A percentile compares a stretch with the other conserved stretches of the same genome.
phyloP scores from a whole-genome alignment of 1,140 invertebrate species.

The Diplogasteroides magnus region DNA sequence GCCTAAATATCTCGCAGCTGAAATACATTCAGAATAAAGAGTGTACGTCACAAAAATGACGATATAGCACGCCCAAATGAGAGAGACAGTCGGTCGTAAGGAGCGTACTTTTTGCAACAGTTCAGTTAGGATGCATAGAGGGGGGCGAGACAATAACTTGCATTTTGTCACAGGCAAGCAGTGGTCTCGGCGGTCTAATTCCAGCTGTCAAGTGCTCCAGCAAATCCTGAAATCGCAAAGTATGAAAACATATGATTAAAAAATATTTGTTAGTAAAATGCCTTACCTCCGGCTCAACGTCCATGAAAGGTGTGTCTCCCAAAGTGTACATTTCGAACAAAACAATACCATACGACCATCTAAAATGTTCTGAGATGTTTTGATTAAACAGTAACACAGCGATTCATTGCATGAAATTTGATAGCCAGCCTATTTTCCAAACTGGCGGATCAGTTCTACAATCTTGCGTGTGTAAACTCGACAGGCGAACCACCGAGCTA shows the following conservation, averaged over 20 bases:
- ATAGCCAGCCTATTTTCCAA: too few species aligned
- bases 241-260: too few species aligned
- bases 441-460: too few species aligned
- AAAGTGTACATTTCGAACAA: slow-evolving; percentile 47
- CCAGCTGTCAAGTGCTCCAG: slow-evolving; percentile 34
- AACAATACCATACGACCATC: slow-evolving; percentile 43
- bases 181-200: slow-evolving; percentile 34
- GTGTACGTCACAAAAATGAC: too few species aligned
- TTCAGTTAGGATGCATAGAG: not conserved
- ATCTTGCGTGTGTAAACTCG: too few species aligned
- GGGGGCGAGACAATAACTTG: slow-evolving; percentile 20
- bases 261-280: too few species aligned
- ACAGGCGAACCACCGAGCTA: too few species aligned
- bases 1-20: not conserved
- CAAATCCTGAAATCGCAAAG: slow-evolving; percentile 31
- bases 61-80: too few species aligned
- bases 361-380: slow-evolving; percentile 22
- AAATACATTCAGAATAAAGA: too few species aligned
- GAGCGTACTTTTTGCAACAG: not conserved
- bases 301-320: slow-evolving; percentile 35
- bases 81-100: not conserved
- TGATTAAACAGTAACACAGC: too few species aligned
- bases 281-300: slow-evolving; percentile 40
- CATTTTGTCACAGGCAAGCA: slow-evolving; percentile 41
- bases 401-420: too few species aligned